Base-by-base conservation (phyloP, 2,888 invertebrate species). In the Caenorhabditis sp. region DNA sequence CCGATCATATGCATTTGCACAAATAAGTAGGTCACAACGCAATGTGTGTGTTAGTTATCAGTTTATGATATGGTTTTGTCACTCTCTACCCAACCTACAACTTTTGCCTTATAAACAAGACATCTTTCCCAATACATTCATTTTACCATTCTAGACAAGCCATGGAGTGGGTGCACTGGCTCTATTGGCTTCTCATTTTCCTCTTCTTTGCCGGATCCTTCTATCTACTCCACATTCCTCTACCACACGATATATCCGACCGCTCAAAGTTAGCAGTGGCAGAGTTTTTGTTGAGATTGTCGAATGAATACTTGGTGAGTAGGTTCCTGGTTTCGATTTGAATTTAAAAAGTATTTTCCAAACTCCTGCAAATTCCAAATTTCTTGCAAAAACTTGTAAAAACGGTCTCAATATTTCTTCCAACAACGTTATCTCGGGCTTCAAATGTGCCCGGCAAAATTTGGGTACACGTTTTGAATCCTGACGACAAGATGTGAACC, bases 201-300 rank as follows among this genome's bases (percentile, higher is more conserved):
- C 32, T 77, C 9, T 81, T 81, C 62, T 77, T 81, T 52, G 52
- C 56, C 20, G 71, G 71, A 15, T 65, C 75, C 6, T 62, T 78
- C n/a, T 72, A 68, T 43, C 59, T 82, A 0, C 79, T 87, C 5
- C 78, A 85, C 30, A 83, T 83, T 8, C 83, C 87, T 4, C 66
- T 87, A 7, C 87, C 87, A 9, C 20, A 46, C 30, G 83, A 85
- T 30, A 86, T 87, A 24, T 80, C 82, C 27, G 87, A 87, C 66
- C 78, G 87, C 13, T 65, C 74, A 30, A 87, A 87, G 56, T 70
- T 88, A 20, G 81, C 84, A 46, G 43, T 86, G 27, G 77, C 82
- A 30, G 88, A 88, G 63, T 82, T 87, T 59, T 45, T 83, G 26
- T 68, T 87, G 32, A 78, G 87, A 39, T 32, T 87, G 43, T 80